Evolutionary conservation across 2,113 vertebrate species (phyloP).

Genomic region (Emydocephalus ijimae): DNA sequence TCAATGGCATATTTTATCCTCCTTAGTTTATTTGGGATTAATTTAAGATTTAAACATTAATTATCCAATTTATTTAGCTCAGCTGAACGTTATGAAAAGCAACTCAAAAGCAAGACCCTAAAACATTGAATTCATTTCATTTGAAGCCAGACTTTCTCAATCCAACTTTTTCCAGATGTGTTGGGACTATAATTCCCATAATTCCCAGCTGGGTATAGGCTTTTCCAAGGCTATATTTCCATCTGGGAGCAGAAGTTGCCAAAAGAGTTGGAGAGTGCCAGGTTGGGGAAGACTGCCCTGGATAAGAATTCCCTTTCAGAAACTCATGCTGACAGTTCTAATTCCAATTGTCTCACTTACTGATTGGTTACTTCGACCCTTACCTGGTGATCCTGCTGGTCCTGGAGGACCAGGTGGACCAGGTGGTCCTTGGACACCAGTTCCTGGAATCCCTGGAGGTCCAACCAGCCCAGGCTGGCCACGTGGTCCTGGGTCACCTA

Average conservation of each 20-base stretch:
- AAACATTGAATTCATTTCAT: not conserved
- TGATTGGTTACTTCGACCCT: constrained; percentile 8
- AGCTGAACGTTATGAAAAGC: not conserved
- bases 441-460: constrained; percentile 69
- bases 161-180: not conserved
- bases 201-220: not conserved
- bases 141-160: not conserved
- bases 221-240: too few relatives aligned
- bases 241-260: not conserved
- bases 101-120: not conserved
- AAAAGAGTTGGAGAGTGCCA: not conserved
- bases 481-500: constrained; percentile 79
- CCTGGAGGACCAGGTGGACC: constrained; percentile 77
- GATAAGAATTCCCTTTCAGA: not conserved
- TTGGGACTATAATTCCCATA: not conserved
- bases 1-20: not conserved
- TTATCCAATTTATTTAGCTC: not conserved
- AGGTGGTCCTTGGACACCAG: constrained; percentile 70
- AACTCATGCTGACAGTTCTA: not conserved
- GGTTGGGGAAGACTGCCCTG: not conserved
- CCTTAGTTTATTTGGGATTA: not conserved
- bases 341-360: not conserved
- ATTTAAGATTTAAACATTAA: too few relatives aligned
- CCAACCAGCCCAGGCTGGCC: constrained; percentile 76
- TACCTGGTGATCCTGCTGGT: constrained; percentile 80